A percentile compares a stretch with the other conserved stretches of the same genome.
Evolutionary conservation across 2,113 vertebrate species (phyloP).

Genomic region (Melospiza georgiana): DNA sequence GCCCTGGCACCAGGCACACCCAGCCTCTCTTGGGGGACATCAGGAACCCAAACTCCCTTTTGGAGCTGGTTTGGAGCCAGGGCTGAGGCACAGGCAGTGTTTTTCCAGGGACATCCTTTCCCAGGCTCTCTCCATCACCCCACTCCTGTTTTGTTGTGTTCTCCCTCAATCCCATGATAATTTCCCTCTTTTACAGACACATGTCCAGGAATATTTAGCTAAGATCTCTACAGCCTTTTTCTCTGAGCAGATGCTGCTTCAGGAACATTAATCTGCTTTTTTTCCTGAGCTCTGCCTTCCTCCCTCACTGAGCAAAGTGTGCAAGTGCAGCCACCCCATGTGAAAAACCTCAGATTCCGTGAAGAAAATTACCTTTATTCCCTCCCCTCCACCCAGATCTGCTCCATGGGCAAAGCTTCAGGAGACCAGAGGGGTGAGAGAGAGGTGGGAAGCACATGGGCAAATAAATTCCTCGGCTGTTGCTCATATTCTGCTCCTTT

Average conservation of each 20-base stretch:
- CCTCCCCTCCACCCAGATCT: not conserved
- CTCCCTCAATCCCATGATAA: not conserved
- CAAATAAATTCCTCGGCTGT: conserved; percentile 4
- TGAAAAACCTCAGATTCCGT: not conserved
- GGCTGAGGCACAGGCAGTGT: not conserved
- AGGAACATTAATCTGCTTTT: not conserved
- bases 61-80: not conserved
- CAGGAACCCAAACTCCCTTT: not conserved
- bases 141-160: not conserved
- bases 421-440: not conserved
- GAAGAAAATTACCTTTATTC: not conserved
- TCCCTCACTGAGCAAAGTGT: not conserved
- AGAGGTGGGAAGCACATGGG: not conserved
- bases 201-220: not conserved
- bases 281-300: not conserved
- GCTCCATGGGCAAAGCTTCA: not conserved
- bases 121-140: not conserved
- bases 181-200: not conserved
- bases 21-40: accelerated
- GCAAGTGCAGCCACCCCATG: not conserved
- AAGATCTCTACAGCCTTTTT: not conserved
- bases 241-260: not conserved
- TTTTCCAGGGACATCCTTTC: not conserved
- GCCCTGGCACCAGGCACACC: not conserved
- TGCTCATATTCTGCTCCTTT: not conserved